Base-by-base conservation (phyloP, 2,888 invertebrate genomes). In the Harpagoxenus sublaevis region DNA sequence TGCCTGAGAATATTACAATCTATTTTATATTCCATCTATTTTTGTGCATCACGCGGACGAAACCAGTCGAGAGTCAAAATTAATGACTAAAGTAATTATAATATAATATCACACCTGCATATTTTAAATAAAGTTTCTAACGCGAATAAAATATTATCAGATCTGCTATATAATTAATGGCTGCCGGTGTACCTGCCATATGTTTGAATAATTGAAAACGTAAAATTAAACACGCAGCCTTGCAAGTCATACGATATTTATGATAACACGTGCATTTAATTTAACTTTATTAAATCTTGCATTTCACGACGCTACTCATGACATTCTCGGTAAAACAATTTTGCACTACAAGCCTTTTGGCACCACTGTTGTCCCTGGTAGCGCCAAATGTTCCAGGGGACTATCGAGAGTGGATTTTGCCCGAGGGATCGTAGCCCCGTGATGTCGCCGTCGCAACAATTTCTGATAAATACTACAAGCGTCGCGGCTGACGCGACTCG, bases 401-500 rank as follows among this genome's bases (percentile, higher is more conserved):
- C 51, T 42, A 68, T 62, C 66, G 48, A 60, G 35, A 45, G 48
- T 62, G 48, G 65, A 82, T 57, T 28, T 79, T 57, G 79, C 66
- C 70, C 42, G 55, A 63, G 63, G 51, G 65, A 81, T 65, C 35
- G 70, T 75, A 71, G 48, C 70, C 66, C 77, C 82, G 55, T 63
- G 57, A 62, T 68, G 70, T 70, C 55, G 74, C 63, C 63, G 79
- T 78, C 83, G 70, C 51, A 74, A 86, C 78, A 81, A 83, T 85
- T 75, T 82, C 63, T 81, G 66, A 87, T 87, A 82, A 65, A 77
- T 65, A 71, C 63, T 28, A 70, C 84, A 23, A 62, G 63, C 84
- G 28, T 57, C 70, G 51, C 65, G 63, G 42, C 45, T 81, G 81
- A 70, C 53, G 48, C 60, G 71, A 79, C 62, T 79, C 60, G 48